phyloP scores from a whole-genome alignment of 2,888 invertebrate species.

The Tupiocoris notatus region DNA sequence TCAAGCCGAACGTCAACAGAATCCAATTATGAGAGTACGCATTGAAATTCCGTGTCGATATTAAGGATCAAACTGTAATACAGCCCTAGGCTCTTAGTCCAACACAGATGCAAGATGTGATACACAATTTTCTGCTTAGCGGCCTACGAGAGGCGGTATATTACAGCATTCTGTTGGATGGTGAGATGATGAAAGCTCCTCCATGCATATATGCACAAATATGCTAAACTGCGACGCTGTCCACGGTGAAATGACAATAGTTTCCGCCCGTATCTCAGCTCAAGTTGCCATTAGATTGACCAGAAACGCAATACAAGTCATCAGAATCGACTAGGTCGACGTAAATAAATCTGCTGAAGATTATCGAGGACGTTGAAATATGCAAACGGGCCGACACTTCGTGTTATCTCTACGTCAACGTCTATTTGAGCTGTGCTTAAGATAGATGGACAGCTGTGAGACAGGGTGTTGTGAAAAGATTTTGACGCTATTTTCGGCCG shows the following conservation, averaged over 20 bases:
- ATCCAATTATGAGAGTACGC: background rate
- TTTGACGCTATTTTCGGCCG: too few relatives aligned
- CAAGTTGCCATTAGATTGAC: slow-evolving; percentile 21
- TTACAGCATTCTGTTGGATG: background rate
- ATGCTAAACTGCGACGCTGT: background rate
- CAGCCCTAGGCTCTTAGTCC: too few relatives aligned
- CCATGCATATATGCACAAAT: slow-evolving; percentile 25
- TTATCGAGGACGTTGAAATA: slow-evolving; percentile 22
- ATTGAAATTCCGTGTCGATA: background rate
- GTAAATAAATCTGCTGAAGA: slow-evolving; percentile 30
- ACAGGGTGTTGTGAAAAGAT: too few relatives aligned
- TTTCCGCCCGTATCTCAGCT: slow-evolving; percentile 2
- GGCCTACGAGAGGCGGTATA: background rate
- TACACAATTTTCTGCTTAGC: background rate
- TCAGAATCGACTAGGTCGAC: slow-evolving; percentile 8
- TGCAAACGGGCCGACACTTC: slow-evolving; percentile 7
- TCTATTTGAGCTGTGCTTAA: background rate
- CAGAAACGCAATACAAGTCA: background rate
- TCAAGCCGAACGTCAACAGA: background rate
- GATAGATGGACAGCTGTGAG: background rate
- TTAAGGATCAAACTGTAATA: too few relatives aligned
- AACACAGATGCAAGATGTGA: background rate
- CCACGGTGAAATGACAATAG: background rate
- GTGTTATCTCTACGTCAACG: background rate
- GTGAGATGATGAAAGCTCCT: background rate